These are phyloP conservation scores for Gephyroberyx darwinii DNA, from an alignment of 2,797 vertebrate species.

Conservation along the genomic window DNA sequence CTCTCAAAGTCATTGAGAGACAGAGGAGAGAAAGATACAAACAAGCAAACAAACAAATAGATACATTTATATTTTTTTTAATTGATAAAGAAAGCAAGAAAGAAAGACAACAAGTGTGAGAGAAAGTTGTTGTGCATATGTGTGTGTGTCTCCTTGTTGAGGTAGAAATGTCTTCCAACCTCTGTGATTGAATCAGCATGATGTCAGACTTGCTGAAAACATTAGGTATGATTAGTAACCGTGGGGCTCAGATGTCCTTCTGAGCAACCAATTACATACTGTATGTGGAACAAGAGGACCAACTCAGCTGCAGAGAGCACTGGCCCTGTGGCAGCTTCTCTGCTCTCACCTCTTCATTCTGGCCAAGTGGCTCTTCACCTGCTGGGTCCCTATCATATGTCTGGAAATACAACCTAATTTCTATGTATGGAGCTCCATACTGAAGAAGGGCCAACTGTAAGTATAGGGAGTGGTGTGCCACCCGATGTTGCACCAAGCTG, in stretches of 20 bases:
- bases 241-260: constrained; percentile 52
- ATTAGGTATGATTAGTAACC: constrained; percentile 59
- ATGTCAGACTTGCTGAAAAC: constrained; percentile 69
- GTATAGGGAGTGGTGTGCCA: not conserved
- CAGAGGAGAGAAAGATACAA: not conserved
- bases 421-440: constrained; percentile 16
- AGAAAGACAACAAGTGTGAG: not conserved
- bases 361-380: constrained; percentile 59
- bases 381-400: constrained; percentile 38
- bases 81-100: not conserved
- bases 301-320: constrained; percentile 41
- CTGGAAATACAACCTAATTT: constrained; percentile 48
- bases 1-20: not conserved
- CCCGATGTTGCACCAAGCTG: constrained; percentile 15
- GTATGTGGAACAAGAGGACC: constrained; percentile 46
- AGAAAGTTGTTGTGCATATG: not conserved
- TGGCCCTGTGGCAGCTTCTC: constrained; percentile 49
- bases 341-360: constrained; percentile 39
- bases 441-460: constrained; percentile 24
- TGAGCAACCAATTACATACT: constrained; percentile 54
- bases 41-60: not conserved
- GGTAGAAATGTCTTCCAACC: constrained; percentile 62
- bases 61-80: not conserved
- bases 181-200: constrained; percentile 73
- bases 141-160: constrained; percentile 49